Evolutionary conservation across 2,888 invertebrate species (phyloP), one percentile per base, ranked within the genome.

Genomic region (Drosophila yooni): DNA sequence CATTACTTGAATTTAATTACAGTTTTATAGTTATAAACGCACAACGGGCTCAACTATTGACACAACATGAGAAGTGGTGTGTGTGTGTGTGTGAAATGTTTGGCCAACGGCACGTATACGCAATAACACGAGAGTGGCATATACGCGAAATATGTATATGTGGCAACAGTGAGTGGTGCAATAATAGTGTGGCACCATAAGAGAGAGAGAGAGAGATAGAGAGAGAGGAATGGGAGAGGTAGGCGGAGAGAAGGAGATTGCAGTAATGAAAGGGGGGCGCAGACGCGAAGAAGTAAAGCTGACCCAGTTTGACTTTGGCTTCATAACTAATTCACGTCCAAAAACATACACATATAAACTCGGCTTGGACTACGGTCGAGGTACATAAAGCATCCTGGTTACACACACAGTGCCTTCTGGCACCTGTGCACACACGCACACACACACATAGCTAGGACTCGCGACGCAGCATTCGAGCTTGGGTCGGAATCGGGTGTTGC

Each of bases 261-360:
- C 61, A 52, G 65, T 59, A 61, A 52, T 50, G 57, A 31, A 63
- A 11, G 33, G 53, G 15, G 43, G 78, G 59, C 21, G 70, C 46
- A 69, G 64, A 79, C 68, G 59, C 64, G 74, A 80, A 81, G 81
- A 81, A 81, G 8, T 46, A 46, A 61, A 59, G 74, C 75, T 91
- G 90, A 90, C 90, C 91, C 88, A 90, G 82, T 91, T 90, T 88
- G 89, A 87, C 91, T 85, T 88, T 83, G 76, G 80, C 81, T 90
- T 90, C 91, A 91, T 91, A 90, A 91, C 90, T 91, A 90, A 90
- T 91, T 90, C 91, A 90, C 76, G 70, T 73, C 77, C 74, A 79
- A 70, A 73, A 68, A 75, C 63, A 52, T 31, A 50, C 58, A 67
- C 68, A 25, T 60, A 62, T 48, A 50, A 52, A 51, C 57, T 34